A percentile compares a stretch with the other conserved stretches of the same genome.
Conservation (phyloP, 2,113 vertebrate genomes). For the Dicentrarchus labrax region DNA sequence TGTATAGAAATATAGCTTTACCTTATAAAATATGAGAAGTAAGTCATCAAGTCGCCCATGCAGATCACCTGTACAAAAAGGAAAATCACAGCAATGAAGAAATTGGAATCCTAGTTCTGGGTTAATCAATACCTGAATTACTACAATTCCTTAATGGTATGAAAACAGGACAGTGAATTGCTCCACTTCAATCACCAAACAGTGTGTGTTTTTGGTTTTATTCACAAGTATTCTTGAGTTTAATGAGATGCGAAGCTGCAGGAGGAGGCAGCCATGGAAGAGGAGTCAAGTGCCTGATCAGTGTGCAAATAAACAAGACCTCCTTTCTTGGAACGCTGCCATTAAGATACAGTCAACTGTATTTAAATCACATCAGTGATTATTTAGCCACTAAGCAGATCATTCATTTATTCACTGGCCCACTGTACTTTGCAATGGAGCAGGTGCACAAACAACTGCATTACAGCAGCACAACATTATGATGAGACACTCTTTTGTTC, state of each 20-base stretch:
- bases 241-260: slow-evolving; percentile 65
- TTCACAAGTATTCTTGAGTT: slow-evolving; percentile 63
- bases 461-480: not conserved
- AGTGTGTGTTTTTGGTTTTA: slow-evolving; percentile 36
- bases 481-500: not conserved
- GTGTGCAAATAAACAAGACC: slow-evolving; percentile 72
- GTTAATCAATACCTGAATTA: not conserved
- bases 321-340: slow-evolving; percentile 40
- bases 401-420: slow-evolving; percentile 13
- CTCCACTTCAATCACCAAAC: not conserved
- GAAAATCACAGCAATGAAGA: not conserved
- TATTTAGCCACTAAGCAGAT: slow-evolving; percentile 24
- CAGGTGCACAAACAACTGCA: not conserved
- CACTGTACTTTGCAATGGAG: not conserved
- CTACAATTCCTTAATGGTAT: not conserved
- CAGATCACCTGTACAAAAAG: slow-evolving; percentile 89
- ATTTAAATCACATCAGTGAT: slow-evolving; percentile 36
- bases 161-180: not conserved
- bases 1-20: slow-evolving; percentile 66
- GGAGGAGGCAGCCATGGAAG: slow-evolving; percentile 51
- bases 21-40: slow-evolving; percentile 97
- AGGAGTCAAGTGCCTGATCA: slow-evolving; percentile 74
- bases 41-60: slow-evolving; percentile 96
- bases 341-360: slow-evolving; percentile 40
- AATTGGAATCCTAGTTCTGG: not conserved